Percentiles rank a stretch among this genome's conserved stretches.
Conservation (phyloP, 2,888 invertebrate genomes). For the Dyspetes luteomarginatus region DNA sequence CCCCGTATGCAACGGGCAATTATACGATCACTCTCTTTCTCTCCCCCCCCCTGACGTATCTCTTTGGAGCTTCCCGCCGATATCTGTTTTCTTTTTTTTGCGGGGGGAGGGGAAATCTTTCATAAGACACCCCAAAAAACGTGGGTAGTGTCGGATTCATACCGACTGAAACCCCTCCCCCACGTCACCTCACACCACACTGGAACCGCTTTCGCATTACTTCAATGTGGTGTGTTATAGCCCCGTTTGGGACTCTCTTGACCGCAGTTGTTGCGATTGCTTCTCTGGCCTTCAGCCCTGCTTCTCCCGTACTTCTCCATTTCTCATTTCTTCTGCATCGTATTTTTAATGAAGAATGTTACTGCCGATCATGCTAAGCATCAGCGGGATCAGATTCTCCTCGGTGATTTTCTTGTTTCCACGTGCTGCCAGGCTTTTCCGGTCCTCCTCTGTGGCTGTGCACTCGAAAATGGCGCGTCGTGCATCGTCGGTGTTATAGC, state of each 20-base stretch:
- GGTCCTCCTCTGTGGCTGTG: not conserved
- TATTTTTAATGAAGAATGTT: not conserved
- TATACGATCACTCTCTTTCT: constrained; percentile 8
- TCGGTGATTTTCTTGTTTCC: not conserved
- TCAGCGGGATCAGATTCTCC: not conserved
- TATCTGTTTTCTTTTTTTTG: not conserved
- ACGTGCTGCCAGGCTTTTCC: not conserved
- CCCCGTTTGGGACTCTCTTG: too few relatives aligned
- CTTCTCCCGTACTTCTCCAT: too few relatives aligned
- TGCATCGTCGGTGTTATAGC: not conserved
- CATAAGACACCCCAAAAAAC: too few relatives aligned
- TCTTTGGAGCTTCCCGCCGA: not conserved
- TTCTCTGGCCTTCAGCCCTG: too few relatives aligned
- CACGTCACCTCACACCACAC: too few relatives aligned
- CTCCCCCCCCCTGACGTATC: not conserved
- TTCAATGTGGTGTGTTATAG: too few relatives aligned
- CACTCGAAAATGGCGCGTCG: not conserved
- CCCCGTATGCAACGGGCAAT: not conserved
- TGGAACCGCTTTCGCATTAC: too few relatives aligned
- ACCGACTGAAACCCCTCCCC: too few relatives aligned
- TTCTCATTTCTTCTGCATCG: too few relatives aligned
- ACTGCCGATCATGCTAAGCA: constrained; percentile 21
- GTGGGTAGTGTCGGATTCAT: too few relatives aligned
- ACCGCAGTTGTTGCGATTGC: too few relatives aligned
- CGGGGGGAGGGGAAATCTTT: not conserved